Conservation (phyloP, 2,888 invertebrate genomes). For the Asteroscopus sphinx region DNA sequence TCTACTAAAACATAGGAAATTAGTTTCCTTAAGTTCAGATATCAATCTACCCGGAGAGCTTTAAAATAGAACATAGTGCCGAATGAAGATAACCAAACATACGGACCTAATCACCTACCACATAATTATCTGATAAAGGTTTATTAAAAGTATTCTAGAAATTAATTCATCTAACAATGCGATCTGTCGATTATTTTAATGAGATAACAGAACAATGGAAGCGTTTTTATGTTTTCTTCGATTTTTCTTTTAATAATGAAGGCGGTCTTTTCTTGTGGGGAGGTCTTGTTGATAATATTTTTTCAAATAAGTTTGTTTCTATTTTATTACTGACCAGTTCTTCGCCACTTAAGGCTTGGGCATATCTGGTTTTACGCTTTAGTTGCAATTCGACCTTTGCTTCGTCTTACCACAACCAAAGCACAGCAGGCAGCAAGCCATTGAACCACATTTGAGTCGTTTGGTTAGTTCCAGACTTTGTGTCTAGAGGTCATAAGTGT, state of each 20-base stretch:
- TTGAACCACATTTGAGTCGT: too few relatives aligned
- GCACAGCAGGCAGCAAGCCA: too few relatives aligned
- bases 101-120: too few relatives aligned
- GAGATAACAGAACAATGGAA: conserved; percentile 44
- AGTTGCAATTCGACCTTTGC: too few relatives aligned
- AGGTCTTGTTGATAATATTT: not conserved
- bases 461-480: too few relatives aligned
- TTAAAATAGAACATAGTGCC: conserved; percentile 21
- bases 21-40: conserved; percentile 40
- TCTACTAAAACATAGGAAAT: conserved; percentile 35
- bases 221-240: conserved; percentile 27
- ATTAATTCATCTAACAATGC: conserved; percentile 42
- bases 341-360: too few relatives aligned
- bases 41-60: conserved; percentile 35
- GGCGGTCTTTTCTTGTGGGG: conserved; percentile 15
- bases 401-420: too few relatives aligned
- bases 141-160: conserved; percentile 45
- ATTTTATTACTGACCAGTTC: not conserved
- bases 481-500: too few relatives aligned
- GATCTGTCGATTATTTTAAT: conserved; percentile 44
- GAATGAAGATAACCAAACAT: conserved; percentile 21
- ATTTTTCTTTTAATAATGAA: conserved; percentile 22
- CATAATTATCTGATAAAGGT: conserved; percentile 32
- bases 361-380: too few relatives aligned
- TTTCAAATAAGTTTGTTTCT: not conserved